These are phyloP conservation scores for Cebidichthys violaceus DNA, from an alignment of 2,113 vertebrate species.

Conservation along the genomic window DNA sequence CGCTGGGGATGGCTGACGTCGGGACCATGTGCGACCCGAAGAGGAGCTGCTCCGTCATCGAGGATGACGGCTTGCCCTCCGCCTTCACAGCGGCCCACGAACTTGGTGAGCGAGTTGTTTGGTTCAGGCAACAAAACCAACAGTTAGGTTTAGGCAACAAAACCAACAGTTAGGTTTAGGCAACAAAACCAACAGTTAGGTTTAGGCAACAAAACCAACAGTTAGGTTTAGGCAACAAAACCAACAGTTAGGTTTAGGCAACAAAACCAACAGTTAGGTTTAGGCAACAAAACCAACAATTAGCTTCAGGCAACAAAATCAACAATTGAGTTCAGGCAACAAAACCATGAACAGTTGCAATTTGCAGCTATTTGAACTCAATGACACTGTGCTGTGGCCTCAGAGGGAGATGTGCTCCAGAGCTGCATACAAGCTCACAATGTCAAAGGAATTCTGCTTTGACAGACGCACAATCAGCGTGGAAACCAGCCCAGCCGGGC, in stretches of 20 bases:
- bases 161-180: no score
- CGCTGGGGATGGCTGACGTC: slow-evolving; percentile 96
- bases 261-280: no score
- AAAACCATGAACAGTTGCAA: no score
- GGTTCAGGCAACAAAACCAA: not conserved
- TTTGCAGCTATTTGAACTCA: no score
- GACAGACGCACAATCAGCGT: slow-evolving; percentile 10
- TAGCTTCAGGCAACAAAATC: no score
- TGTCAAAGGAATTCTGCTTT: slow-evolving; percentile 14
- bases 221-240: no score
- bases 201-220: no score
- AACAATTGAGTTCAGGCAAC: no score
- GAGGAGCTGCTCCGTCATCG: slow-evolving; percentile 97
- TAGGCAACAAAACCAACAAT: no score
- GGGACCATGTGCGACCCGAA: slow-evolving; percentile 98
- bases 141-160: not conserved
- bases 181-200: no score
- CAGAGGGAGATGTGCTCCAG: not conserved
- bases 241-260: no score
- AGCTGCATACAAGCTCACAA: not conserved
- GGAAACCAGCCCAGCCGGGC: not conserved
- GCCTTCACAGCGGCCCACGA: slow-evolving; percentile 97
- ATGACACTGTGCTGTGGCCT: no score
- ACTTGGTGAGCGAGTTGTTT: slow-evolving; percentile 87
- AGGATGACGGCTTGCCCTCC: slow-evolving; percentile 95